Percentiles rank a stretch among this genome's conserved stretches.
Evolutionary conservation across 1,140 invertebrate species (phyloP).

Genomic region (Drosophila rhopaloa): DNA sequence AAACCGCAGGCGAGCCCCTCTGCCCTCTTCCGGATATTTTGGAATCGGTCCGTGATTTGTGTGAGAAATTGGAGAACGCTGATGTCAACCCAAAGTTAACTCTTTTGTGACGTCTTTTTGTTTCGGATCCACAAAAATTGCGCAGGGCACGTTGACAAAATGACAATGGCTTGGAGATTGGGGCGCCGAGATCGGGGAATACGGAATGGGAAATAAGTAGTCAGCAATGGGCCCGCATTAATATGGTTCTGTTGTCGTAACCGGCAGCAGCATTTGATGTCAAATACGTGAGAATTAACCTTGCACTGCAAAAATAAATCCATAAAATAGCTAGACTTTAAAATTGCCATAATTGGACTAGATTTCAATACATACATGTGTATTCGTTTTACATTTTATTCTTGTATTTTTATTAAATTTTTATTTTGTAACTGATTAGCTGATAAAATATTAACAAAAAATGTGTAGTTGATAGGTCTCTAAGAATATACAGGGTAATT

Average conservation of each 20-base stretch:
- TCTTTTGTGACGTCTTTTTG: conserved; percentile 21
- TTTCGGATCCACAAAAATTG: conserved; percentile 11
- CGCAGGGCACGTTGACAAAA: conserved; percentile 23
- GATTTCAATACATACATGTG: no score
- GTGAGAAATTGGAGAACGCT: conserved; percentile 4
- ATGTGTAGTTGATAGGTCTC: no score
- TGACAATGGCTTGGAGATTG: conserved; percentile 23
- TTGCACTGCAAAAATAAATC: conserved; percentile 2
- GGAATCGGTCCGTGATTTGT: conserved; percentile 14
- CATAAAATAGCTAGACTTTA: not conserved
- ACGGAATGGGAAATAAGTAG: conserved; percentile 6
- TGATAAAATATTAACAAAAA: no score
- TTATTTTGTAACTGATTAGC: no score
- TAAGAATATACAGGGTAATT: no score
- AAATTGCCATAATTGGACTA: no score
- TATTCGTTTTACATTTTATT: not conserved
- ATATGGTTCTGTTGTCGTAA: conserved; percentile 42
- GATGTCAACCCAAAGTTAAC: conserved; percentile 14
- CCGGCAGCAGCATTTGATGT: conserved; percentile 25
- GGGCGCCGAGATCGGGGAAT: conserved; percentile 10
- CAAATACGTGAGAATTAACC: conserved; percentile 19
- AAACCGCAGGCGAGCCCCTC: conserved; percentile 4
- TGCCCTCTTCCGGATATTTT: not conserved
- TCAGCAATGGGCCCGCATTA: conserved; percentile 34
- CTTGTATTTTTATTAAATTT: no score